Percentiles rank a stretch among this genome's conserved stretches.
These are phyloP conservation scores for Ianthella basta DNA, from an alignment of 37 sponge, comb jelly and placozoan species.

Conservation along the genomic window DNA sequence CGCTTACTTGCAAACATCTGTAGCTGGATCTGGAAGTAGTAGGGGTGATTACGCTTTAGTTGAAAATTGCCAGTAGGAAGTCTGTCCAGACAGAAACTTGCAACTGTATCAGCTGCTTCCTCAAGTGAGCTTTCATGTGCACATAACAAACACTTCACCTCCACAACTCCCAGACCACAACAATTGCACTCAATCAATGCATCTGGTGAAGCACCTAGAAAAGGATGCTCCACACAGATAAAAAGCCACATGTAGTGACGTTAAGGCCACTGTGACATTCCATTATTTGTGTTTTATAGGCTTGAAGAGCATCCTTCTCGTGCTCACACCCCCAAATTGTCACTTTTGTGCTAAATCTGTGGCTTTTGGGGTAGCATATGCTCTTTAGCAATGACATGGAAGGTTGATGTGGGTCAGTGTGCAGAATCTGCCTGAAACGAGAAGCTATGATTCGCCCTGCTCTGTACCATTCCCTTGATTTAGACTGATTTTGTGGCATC, in stretches of 20 bases:
- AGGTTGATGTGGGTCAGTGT: conserved; percentile 34
- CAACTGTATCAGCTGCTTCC: neutral
- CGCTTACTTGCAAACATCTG: conserved; percentile 31
- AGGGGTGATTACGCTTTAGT: conserved; percentile 20
- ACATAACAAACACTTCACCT: conserved; percentile 36
- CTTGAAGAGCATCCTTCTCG: conserved; percentile 29
- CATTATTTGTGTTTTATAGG: conserved; percentile 13
- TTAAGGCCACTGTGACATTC: neutral
- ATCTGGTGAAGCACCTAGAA: conserved; percentile 51
- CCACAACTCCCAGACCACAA: conserved; percentile 49
- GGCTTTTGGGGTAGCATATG: conserved; percentile 43
- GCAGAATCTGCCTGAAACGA: conserved; percentile 26
- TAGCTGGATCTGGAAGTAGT: conserved; percentile 55
- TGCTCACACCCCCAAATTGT: conserved; percentile 40
- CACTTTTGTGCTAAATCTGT: conserved; percentile 24
- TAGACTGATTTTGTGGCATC: conserved; percentile 27
- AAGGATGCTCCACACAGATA: neutral
- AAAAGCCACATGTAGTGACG: neutral
- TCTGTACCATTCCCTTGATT: conserved; percentile 39
- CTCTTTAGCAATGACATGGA: conserved; percentile 24
- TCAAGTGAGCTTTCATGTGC: conserved; percentile 7
- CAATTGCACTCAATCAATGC: conserved; percentile 30
- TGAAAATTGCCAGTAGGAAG: neutral
- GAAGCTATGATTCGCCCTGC: conserved; percentile 51
- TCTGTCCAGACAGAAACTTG: conserved; percentile 30